These are phyloP conservation scores for Calypte anna DNA, from an alignment of 2,113 vertebrate species.

Conservation along the genomic window DNA sequence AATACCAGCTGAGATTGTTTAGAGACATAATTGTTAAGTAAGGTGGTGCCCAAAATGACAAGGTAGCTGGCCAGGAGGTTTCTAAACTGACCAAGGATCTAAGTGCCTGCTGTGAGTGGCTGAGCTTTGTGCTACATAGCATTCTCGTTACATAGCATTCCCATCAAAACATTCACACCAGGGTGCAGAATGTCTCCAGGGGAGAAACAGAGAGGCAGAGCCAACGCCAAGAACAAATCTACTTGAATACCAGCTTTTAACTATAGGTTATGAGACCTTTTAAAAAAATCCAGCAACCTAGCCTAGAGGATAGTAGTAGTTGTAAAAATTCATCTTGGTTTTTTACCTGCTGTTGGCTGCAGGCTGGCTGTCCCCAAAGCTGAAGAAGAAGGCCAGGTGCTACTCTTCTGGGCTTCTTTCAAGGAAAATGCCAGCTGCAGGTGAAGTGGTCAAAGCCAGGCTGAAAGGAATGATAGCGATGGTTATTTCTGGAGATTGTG, in stretches of 20 bases:
- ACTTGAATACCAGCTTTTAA: not conserved
- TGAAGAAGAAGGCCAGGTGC: not conserved
- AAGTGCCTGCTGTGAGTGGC: not conserved
- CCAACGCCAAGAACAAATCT: not conserved
- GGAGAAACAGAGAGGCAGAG: not conserved
- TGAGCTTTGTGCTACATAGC: not conserved
- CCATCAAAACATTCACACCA: not conserved
- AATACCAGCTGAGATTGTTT: not conserved
- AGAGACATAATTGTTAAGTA: not conserved
- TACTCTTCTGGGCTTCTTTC: not conserved
- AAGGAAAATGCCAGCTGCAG: not conserved
- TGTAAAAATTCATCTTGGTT: not conserved
- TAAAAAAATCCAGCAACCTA: not conserved
- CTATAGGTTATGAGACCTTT: not conserved
- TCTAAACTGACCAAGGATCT: not conserved
- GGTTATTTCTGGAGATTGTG: not conserved
- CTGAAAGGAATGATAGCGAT: not conserved
- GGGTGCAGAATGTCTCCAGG: not conserved
- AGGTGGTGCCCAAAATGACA: not conserved
- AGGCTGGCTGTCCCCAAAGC: not conserved
- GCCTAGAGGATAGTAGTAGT: not conserved
- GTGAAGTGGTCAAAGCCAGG: not conserved
- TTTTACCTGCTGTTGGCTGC: not conserved
- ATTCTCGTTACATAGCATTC: not conserved
- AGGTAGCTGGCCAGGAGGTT: not conserved